These are phyloP conservation scores for Myrmophylax atrothorax DNA, from an alignment of 2,113 vertebrate species.

Conservation along the genomic window DNA sequence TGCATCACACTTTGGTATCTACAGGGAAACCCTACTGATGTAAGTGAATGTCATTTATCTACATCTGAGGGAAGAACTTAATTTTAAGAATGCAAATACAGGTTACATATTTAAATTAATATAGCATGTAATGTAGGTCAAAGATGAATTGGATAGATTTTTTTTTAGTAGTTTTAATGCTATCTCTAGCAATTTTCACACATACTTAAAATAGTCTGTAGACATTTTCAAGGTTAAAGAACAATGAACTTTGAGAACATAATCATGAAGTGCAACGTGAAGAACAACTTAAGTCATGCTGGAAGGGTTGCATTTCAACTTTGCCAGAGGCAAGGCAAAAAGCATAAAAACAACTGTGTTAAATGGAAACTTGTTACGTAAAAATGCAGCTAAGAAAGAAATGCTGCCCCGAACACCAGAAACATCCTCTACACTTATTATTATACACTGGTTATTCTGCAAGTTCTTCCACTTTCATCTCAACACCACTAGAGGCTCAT, in stretches of 20 bases:
- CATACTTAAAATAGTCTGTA: neutral
- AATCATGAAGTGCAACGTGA: neutral
- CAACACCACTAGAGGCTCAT: neutral
- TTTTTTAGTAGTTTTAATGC: neutral
- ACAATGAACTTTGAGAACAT: slow-evolving; percentile 23
- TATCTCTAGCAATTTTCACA: slow-evolving; percentile 23
- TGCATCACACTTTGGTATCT: neutral
- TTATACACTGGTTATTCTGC: neutral
- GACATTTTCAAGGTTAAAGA: slow-evolving; percentile 24
- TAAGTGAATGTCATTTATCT: neutral
- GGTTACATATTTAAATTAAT: slow-evolving; percentile 33
- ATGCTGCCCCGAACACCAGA: neutral
- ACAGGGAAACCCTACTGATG: neutral
- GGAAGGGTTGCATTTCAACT: neutral
- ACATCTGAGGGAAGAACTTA: neutral
- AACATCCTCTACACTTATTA: neutral
- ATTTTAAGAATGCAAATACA: slow-evolving; percentile 32
- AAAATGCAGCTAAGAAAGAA: neutral
- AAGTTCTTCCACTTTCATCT: neutral
- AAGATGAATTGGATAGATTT: neutral
- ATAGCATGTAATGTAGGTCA: neutral
- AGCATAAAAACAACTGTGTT: neutral
- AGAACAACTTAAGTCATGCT: slow-evolving; percentile 8
- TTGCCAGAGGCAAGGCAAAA: slow-evolving; percentile 32
- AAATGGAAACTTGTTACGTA: neutral